These are phyloP conservation scores for Haemorhous mexicanus DNA, from an alignment of 2,113 vertebrate species.

Conservation along the genomic window DNA sequence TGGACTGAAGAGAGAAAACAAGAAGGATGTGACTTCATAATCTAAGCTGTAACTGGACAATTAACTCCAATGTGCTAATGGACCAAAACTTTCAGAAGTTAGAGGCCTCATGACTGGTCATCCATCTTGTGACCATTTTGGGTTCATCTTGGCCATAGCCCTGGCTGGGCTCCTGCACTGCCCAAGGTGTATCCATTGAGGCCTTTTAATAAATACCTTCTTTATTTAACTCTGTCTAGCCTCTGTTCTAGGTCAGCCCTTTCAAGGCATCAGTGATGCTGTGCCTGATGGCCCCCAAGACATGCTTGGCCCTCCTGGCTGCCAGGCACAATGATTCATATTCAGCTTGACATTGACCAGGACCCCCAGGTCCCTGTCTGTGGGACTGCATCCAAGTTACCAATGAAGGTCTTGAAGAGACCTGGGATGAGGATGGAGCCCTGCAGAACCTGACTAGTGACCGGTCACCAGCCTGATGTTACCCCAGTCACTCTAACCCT, in stretches of 20 bases:
- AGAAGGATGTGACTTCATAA: background rate
- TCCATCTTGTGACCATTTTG: background rate
- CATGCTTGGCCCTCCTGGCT: background rate
- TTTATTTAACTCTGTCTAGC: background rate
- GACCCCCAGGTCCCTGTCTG: too few relatives aligned
- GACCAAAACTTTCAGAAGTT: background rate
- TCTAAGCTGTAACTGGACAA: background rate
- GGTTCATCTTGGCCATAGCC: background rate
- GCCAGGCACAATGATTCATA: background rate
- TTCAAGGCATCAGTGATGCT: background rate
- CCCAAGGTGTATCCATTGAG: background rate
- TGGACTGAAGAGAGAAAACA: background rate
- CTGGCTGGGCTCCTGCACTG: background rate
- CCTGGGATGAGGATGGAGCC: background rate
- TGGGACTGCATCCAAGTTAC: background rate
- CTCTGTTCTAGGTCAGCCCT: background rate
- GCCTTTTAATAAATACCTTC: background rate
- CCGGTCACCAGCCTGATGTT: fast-evolving
- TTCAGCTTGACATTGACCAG: background rate
- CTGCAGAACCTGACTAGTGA: too few relatives aligned
- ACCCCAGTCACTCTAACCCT: background rate
- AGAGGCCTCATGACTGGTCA: too few relatives aligned
- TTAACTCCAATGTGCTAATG: background rate
- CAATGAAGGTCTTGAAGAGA: background rate
- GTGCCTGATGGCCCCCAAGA: background rate